Evolutionary conservation across 2,888 invertebrate species (phyloP).

Genomic region (Schizaphis graminum): DNA sequence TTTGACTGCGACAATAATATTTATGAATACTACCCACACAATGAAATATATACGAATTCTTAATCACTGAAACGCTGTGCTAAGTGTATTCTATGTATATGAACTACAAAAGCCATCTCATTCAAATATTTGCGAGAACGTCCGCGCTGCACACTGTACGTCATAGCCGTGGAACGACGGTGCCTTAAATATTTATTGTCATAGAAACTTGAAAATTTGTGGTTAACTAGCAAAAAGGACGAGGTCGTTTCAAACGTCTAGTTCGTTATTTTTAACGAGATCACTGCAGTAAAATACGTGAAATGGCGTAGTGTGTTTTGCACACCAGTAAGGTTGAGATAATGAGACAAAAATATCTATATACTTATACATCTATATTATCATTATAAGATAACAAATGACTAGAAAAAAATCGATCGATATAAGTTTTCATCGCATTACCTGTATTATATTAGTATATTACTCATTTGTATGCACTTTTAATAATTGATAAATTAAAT

Average conservation of each 20-base stretch:
- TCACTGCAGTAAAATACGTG: neutral
- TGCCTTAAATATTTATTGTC: constrained; percentile 6
- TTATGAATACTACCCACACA: neutral
- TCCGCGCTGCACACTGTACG: too few species aligned
- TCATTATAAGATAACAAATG: neutral
- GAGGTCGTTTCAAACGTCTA: neutral
- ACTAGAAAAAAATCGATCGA: neutral
- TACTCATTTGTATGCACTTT: neutral
- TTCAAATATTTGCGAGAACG: neutral
- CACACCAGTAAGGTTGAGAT: neutral
- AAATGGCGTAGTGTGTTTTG: neutral
- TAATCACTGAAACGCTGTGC: neutral
- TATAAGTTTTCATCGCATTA: neutral
- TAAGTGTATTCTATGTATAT: neutral
- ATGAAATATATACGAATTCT: neutral
- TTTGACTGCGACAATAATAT: neutral
- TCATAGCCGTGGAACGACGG: neutral
- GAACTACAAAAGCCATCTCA: neutral
- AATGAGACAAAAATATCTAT: neutral
- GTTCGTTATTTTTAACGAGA: constrained; percentile 46
- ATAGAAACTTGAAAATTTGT: neutral
- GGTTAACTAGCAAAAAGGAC: constrained; percentile 11
- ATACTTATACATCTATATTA: neutral
- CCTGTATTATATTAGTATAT: too few species aligned
- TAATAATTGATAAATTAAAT: neutral